A percentile compares a stretch with the other conserved stretches of the same genome.
phyloP scores from a whole-genome alignment of 1,140 invertebrate genomes.

The Euglossa dilemma region DNA sequence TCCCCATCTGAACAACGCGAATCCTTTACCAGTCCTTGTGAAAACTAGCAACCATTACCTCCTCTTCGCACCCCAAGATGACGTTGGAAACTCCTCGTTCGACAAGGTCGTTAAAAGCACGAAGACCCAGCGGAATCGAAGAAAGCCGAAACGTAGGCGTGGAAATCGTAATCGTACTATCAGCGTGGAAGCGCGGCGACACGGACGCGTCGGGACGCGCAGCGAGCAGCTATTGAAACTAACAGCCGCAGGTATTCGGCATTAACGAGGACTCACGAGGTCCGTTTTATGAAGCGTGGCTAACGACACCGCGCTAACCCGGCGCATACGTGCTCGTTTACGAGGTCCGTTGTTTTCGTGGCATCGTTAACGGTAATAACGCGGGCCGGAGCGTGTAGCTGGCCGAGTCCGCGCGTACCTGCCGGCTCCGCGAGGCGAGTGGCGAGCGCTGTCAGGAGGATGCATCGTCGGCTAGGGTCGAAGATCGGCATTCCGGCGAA shows the following conservation, averaged over 20 bases:
- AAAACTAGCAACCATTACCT: no score
- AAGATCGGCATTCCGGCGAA: constrained; percentile 24
- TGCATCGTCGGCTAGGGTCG: background rate
- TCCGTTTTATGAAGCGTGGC: constrained; percentile 57
- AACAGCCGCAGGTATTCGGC: constrained; percentile 52
- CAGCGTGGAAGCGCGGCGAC: background rate
- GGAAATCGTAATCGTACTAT: no score
- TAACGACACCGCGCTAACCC: constrained; percentile 55
- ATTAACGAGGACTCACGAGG: constrained; percentile 63
- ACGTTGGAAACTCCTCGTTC: no score
- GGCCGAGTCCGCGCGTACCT: background rate
- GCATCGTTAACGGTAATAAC: constrained; percentile 63
- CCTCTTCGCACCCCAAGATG: no score
- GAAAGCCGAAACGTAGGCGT: no score
- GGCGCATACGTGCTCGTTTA: constrained; percentile 52
- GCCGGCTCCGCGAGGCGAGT: background rate
- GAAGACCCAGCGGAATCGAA: no score
- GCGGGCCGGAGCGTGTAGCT: background rate
- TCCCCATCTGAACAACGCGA: background rate
- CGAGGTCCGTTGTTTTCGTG: constrained; percentile 55
- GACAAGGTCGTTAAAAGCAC: no score
- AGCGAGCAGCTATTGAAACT: constrained; percentile 54
- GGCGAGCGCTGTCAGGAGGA: background rate
- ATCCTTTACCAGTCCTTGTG: no score
- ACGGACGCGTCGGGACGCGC: background rate